Evolutionary conservation across 2,797 vertebrate genomes (phyloP).

Genomic region (Ptychobarbus kaznakovi): DNA sequence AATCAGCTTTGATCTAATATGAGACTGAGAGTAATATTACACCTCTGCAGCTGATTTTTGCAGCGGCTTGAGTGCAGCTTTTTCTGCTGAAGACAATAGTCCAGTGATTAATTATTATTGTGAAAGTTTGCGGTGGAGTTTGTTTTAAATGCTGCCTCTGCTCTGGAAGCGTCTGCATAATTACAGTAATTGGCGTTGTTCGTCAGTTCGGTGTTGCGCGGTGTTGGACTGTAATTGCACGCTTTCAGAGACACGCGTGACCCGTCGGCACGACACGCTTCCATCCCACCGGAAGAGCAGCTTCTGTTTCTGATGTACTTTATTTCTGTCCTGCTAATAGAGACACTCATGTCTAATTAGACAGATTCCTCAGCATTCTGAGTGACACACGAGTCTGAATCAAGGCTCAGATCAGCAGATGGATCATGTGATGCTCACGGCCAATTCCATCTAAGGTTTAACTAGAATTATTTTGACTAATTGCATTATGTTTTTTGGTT

Average conservation of each 20-base stretch:
- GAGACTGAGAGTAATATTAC: neutral
- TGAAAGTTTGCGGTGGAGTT: constrained; percentile 69
- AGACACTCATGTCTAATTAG: neutral
- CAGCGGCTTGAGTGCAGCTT: neutral
- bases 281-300: constrained; percentile 49
- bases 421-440: too few relatives aligned
- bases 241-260: constrained; percentile 71
- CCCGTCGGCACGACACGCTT: constrained; percentile 66
- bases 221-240: constrained; percentile 78
- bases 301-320: constrained; percentile 8
- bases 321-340: constrained; percentile 36
- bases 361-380: neutral
- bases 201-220: constrained; percentile 68
- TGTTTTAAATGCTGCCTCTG: constrained; percentile 63
- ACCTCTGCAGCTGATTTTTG: neutral
- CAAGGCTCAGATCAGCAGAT: neutral
- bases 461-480: neutral
- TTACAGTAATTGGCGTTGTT: constrained; percentile 80
- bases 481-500: neutral
- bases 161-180: constrained; percentile 74
- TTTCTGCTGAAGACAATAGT: neutral
- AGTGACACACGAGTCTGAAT: neutral
- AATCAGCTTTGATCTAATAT: neutral
- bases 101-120: constrained; percentile 48
- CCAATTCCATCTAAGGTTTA: neutral